phyloP scores from a whole-genome alignment of 2,888 invertebrate genomes.

The Deroplatys truncata region DNA sequence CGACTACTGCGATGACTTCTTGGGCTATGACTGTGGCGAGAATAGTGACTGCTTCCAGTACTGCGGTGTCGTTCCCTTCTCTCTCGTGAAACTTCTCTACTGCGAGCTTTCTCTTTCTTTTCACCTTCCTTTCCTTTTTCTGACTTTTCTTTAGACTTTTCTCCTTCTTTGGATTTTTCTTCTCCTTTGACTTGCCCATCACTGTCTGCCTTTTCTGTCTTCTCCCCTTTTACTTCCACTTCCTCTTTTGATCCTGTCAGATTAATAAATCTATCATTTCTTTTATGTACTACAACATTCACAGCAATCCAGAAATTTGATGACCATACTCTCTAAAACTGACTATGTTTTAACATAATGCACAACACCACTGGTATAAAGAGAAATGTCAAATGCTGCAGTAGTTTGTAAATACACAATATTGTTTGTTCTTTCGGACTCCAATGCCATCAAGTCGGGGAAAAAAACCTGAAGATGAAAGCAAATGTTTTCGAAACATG shows the following conservation, averaged over 20 bases:
- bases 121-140: constrained; percentile 47
- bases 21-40: constrained; percentile 25
- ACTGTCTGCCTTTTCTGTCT: constrained; percentile 39
- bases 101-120: constrained; percentile 38
- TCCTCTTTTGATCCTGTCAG: background rate
- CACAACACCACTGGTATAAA: no score
- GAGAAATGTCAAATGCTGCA: no score
- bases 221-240: background rate
- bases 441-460: no score
- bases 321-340: no score
- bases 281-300: background rate
- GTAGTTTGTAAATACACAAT: no score
- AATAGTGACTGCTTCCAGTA: constrained; percentile 25
- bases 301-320: no score
- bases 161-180: constrained; percentile 38
- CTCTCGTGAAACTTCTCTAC: constrained; percentile 14
- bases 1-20: constrained; percentile 11
- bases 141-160: constrained; percentile 43
- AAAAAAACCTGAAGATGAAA: no score
- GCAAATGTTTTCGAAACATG: no score
- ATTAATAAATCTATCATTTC: background rate
- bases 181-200: constrained; percentile 43
- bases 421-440: no score
- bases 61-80: constrained; percentile 23
- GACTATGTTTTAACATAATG: no score